Base-by-base conservation (phyloP, 2,888 invertebrate species). In the Lissonota sp. region DNA sequence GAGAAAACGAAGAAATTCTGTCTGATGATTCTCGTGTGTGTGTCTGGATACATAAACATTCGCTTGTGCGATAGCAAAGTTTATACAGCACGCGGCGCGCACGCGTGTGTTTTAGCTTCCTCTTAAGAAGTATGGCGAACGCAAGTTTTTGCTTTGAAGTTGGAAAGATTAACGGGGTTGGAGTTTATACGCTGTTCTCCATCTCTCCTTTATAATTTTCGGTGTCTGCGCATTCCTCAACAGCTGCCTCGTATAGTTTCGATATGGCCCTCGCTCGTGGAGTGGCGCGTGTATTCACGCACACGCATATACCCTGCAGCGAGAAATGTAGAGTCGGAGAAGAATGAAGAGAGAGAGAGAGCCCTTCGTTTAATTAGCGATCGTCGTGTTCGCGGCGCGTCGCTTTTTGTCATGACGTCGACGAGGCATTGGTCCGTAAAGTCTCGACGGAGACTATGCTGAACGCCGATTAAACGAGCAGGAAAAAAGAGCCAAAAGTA, bases 131-230 rank as follows among this genome's bases (percentile, higher is more conserved):
- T 57, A 71, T 74, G 58, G 80, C 85, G 86, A 83, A 86, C 84
- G 79, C 83, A 84, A 84, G 87, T 89, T 90, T 90, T 88, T 87
- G 84, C 90, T 91, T 90, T 91, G 90, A 91, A 86, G 90, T 90
- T 82, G 26, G 86, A 84, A 88, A 89, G 90, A 89, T 86, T 85
- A 87, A 87, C 87, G 87, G 84, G 85, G 83, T 51, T 67, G 67
- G 49, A 49, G 66, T 57, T n/a, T 75, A 58, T 67, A 51, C 66
- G 57, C 75, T 55, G 44, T 14, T 7, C 16, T 14, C 14, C 14
- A 12, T 66, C 74, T 40, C 58, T 86, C 86, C 88, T 88, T 75
- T 87, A 86, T 88, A 88, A 89, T 89, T 91, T 89, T 86, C 85
- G 81, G 84, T 82, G 88, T 89, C 89, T 89, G 87, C 69, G 75